phyloP scores from a whole-genome alignment of 1,140 invertebrate species.

The Pseudomyrmex cubaensis region DNA sequence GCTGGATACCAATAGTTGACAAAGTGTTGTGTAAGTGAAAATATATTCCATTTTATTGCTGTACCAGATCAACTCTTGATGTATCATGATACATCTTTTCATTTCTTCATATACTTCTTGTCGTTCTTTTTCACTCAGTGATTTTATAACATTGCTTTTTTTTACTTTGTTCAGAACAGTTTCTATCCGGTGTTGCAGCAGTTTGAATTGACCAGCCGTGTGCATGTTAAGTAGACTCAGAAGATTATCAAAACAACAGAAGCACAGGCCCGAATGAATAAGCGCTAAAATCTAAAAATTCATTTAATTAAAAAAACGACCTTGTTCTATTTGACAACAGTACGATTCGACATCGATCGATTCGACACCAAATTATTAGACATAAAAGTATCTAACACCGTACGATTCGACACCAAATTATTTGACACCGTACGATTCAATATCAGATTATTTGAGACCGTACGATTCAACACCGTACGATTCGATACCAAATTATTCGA shows the following conservation, averaged over 20 bases:
- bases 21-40: constrained; percentile 49
- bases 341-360: too few relatives aligned
- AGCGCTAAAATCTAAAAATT: constrained; percentile 46
- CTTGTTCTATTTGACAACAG: too few relatives aligned
- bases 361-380: too few relatives aligned
- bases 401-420: too few relatives aligned
- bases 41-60: constrained; percentile 50
- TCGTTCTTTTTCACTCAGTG: neutral
- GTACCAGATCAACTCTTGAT: constrained; percentile 60
- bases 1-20: constrained; percentile 62
- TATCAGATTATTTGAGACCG: too few relatives aligned
- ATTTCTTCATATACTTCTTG: constrained; percentile 19
- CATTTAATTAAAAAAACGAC: neutral
- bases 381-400: too few relatives aligned
- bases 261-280: constrained; percentile 53
- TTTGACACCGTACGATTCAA: too few relatives aligned
- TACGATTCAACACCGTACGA: too few relatives aligned
- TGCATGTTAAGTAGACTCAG: constrained; percentile 63
- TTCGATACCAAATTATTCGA: too few relatives aligned
- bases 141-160: too few relatives aligned
- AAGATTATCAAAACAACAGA: constrained; percentile 64
- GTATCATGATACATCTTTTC: constrained; percentile 57
- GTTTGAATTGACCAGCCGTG: constrained; percentile 64
- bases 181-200: constrained; percentile 61
- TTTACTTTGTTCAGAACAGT: constrained; percentile 14